Evolutionary conservation across 2,797 vertebrate species (phyloP), one percentile per base, ranked within the genome.

Genomic region (Sorex maritimensis): DNA sequence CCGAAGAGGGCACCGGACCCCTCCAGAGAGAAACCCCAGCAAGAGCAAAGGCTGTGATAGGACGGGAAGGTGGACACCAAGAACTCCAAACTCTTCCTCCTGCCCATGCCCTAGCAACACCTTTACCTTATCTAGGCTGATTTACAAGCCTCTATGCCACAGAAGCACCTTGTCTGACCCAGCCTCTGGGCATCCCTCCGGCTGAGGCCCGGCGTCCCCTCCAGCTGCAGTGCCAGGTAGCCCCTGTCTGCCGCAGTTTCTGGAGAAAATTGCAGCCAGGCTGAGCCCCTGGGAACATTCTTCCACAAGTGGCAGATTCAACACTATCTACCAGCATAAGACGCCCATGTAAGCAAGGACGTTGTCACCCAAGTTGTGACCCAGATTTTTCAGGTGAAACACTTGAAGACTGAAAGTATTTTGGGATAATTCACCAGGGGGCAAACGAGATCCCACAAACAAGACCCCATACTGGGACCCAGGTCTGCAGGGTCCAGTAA

Each of bases 271-370:
- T 28, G 26, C 8, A 44, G 34, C 5, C n/a, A 30, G 46, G 26
- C 14, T 4, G 1, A 12, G 12, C 9, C 6, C 28, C 24, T 1
- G 11, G 17, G 9, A 34, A 2, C 0, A 1, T 1, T 0, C 11
- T 26, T 38, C 4, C 10, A 65, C 41, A 26, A 14, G 44, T 23
- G 49, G 11, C 1, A 28, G n/a, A 55, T 11, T 23, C 23, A 0
- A 12, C 30, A 6, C 38, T 17, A 10, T 10, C 19, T 14, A 4
- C 58, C 44, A 4, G 28, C 5, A 7, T 44, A 44, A 44, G 41
- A 44, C 41, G 5, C 41, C 41, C 41, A 44, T 44, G 41, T 44
- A 44, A 44, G 41, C 41, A 44, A 2, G 41, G 41, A 44, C 7
- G 41, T 7, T 44, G 68, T 24, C 24, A 19, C n/a, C 81, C 13